phyloP scores from a whole-genome alignment of 1,140 invertebrate species.

The Leptinotarsa lineolata region DNA sequence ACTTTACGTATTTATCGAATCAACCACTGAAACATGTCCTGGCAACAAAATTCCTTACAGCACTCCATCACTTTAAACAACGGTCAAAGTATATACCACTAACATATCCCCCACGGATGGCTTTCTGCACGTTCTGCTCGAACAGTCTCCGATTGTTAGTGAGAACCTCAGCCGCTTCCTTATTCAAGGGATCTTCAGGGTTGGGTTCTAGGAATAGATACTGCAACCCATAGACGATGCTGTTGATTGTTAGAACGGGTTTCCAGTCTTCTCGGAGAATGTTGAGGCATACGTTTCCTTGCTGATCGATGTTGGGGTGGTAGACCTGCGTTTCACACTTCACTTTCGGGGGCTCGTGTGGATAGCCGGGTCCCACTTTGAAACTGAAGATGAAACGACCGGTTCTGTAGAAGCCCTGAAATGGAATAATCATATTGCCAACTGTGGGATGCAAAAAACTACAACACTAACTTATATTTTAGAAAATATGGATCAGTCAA shows the following conservation, averaged over 20 bases:
- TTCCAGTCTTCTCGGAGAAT: slow-evolving; percentile 99
- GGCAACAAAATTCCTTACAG: not conserved
- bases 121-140: slow-evolving; percentile 94
- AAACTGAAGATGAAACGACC: slow-evolving; percentile 97
- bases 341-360: slow-evolving; percentile 94
- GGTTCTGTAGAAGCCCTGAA: slow-evolving; percentile 89
- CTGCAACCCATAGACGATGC: slow-evolving; percentile 96
- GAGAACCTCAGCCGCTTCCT: slow-evolving; percentile 97
- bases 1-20: slow-evolving; percentile 14
- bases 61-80: slow-evolving; percentile 86
- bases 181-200: slow-evolving; percentile 97
- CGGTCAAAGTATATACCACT: slow-evolving; percentile 92
- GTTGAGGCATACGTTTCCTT: slow-evolving; percentile 94
- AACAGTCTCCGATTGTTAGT: slow-evolving; percentile 93
- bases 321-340: slow-evolving; percentile 94
- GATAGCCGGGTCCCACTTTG: slow-evolving; percentile 96
- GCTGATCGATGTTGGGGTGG: slow-evolving; percentile 94
- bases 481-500: not conserved
- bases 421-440: slow-evolving; percentile 37
- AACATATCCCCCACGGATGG: slow-evolving; percentile 93
- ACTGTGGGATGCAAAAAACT: not conserved
- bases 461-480: not conserved
- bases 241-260: slow-evolving; percentile 96
- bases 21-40: slow-evolving; percentile 15
- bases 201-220: slow-evolving; percentile 98